Conservation (phyloP, 2,113 vertebrate species). For the Amphiprion percula region DNA sequence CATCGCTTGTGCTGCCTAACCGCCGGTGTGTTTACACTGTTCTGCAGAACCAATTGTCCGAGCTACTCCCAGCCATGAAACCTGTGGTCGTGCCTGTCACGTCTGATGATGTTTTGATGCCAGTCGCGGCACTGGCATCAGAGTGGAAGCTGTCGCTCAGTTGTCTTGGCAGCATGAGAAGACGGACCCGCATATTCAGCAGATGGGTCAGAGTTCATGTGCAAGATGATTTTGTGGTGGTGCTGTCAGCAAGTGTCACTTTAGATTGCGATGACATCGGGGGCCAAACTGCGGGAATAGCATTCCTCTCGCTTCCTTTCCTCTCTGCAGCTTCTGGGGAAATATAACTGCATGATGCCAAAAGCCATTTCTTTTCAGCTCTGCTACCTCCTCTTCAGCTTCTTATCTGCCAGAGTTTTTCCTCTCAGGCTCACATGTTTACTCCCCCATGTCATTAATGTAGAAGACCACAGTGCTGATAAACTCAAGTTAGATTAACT, state of each 20-base stretch:
- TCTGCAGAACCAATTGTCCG: constrained; percentile 61
- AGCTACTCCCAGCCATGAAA: constrained; percentile 40
- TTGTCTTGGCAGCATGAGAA: constrained; percentile 16
- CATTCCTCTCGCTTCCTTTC: constrained; percentile 42
- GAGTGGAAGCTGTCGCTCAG: constrained; percentile 29
- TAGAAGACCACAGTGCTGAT: constrained; percentile 53
- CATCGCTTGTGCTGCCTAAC: constrained; percentile 15
- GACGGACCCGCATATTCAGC: constrained; percentile 33
- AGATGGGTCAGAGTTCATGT: constrained; percentile 52
- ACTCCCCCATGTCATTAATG: constrained; percentile 56
- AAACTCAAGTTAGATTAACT: constrained; percentile 65
- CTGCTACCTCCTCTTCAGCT: constrained; percentile 34
- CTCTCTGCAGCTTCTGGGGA: constrained; percentile 28
- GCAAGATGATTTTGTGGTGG: constrained; percentile 52
- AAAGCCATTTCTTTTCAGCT: constrained; percentile 63
- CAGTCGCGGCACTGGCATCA: constrained; percentile 20
- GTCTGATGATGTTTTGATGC: constrained; percentile 41
- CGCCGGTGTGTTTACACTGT: constrained; percentile 50
- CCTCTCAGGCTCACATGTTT: constrained; percentile 41
- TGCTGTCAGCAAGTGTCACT: constrained; percentile 64
- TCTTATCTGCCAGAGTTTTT: constrained; percentile 54
- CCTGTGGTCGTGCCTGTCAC: constrained; percentile 54
- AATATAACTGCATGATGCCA: constrained; percentile 30
- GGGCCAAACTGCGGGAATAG: constrained; percentile 41
- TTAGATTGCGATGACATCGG: constrained; percentile 62